phyloP scores from a whole-genome alignment of 2,888 invertebrate species.

The Magallana nippona region DNA sequence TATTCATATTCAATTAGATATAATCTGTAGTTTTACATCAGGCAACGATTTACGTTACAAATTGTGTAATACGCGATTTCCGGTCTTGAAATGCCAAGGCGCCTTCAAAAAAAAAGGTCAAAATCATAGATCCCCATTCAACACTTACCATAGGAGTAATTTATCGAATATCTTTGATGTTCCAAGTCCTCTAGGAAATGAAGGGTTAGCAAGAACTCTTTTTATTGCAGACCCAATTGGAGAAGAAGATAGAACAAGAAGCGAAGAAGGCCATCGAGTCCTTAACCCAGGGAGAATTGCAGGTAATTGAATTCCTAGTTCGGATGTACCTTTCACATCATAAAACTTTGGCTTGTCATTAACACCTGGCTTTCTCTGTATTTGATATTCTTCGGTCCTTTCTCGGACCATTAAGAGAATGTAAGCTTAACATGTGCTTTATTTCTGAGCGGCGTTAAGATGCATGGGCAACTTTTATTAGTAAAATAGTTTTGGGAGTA shows the following conservation, averaged over 20 bases:
- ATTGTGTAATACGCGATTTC: too few species aligned
- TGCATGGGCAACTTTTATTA: too few species aligned
- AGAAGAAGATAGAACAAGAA: constrained; percentile 50
- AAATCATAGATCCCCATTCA: background rate
- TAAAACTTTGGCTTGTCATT: background rate
- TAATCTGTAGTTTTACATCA: too few species aligned
- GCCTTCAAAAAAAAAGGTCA: background rate
- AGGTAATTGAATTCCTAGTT: constrained; percentile 43
- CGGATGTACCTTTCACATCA: background rate
- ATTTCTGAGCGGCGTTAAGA: too few species aligned
- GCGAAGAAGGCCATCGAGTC: constrained; percentile 51
- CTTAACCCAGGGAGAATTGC: constrained; percentile 53
- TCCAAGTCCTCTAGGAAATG: background rate
- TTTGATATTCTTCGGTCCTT: too few species aligned
- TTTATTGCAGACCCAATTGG: constrained; percentile 47
- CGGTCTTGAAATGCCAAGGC: background rate
- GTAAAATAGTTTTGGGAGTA: too few species aligned
- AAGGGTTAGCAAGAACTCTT: background rate
- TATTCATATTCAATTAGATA: too few species aligned
- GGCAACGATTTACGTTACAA: too few species aligned
- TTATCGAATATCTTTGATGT: constrained; percentile 1
- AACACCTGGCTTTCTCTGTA: background rate
- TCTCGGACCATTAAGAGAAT: too few species aligned
- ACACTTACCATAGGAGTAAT: background rate
- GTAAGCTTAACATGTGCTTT: too few species aligned